Evolutionary conservation across 92 coral and sea anemone species (phyloP).

Genomic region (Epizoanthus rinbou): DNA sequence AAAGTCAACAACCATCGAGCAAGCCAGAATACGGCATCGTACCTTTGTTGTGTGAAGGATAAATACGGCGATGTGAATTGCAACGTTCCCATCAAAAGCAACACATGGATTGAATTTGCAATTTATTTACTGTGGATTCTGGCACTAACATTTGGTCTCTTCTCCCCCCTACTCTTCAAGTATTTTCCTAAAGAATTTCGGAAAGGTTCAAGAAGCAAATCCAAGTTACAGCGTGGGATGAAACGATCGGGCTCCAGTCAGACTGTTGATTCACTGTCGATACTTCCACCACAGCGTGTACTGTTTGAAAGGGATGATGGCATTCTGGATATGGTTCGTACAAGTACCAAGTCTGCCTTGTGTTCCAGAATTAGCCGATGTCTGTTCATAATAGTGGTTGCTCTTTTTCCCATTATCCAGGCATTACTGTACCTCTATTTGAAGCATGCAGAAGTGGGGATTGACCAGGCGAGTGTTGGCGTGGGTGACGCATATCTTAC

Average conservation of each 20-base stretch:
- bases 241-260: conserved; percentile 54
- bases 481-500: conserved; percentile 87
- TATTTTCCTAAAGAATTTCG: conserved; percentile 91
- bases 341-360: conserved; percentile 67
- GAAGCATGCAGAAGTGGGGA: conserved; percentile 73
- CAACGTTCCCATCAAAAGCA: conserved; percentile 55
- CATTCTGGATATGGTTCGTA: conserved; percentile 65
- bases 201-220: conserved; percentile 56
- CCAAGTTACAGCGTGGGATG: conserved; percentile 46
- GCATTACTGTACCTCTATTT: conserved; percentile 65
- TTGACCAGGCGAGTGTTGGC: conserved; percentile 59
- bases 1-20: conserved; percentile 21
- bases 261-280: conserved; percentile 53
- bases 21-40: conserved; percentile 41
- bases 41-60: conserved; percentile 53
- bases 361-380: conserved; percentile 92
- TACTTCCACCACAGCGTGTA: conserved; percentile 48
- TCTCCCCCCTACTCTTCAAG: conserved; percentile 85
- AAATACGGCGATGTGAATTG: conserved; percentile 59
- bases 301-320: conserved; percentile 74
- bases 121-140: conserved; percentile 68
- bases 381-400: conserved; percentile 73
- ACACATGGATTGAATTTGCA: conserved; percentile 78
- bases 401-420: conserved; percentile 80
- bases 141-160: conserved; percentile 72